Base-by-base conservation (phyloP, 2,888 invertebrate species). In the Mythimna pallens region DNA sequence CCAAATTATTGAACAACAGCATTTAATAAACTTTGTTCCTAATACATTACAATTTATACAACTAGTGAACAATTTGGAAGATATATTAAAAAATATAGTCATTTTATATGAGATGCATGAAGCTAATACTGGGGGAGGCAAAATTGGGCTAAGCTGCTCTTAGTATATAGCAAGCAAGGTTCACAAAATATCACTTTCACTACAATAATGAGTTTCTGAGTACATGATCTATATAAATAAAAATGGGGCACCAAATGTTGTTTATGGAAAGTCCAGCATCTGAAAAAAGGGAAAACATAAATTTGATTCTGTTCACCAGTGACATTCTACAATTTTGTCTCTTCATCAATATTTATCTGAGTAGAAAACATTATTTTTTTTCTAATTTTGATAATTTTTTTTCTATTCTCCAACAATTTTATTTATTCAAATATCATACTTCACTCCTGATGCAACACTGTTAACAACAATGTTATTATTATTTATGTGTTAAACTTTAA, bases 231-330 rank as follows among this genome's bases (percentile, higher is more conserved):
- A 68, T 61, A 76, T 70, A 73, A 73, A 75, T 63, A 68, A 77
- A 52, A 71, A 65, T 62, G 36, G 55, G 40, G 52, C 12, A 57
- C 50, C 57, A 40, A 61, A 8, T 66, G 20, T 72, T 47, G 14
- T 57, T 36, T 93, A 96, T 7, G 96, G 96, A 87, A 96, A 96
- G 86, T 97, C 96, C 87, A 96, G 88, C 95, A 96, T 96, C 96
- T 96, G 93, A 68, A 95, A 96, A 50, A 63, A 9, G 34, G 58
- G 20, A 54, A 9, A 22, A 1, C 8, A 20, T 12, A 1, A 34
- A 12, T 17, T 3, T 4, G 12, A n/a, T 22, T 25, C 9, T 36
- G 12, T 50, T 20, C 40, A 12, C 14, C 8, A 12, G 1, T 17
- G 3, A 52, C 20, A 8, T 9, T 52, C 9, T 54, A 22, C 54